A percentile compares a stretch with the other conserved stretches of the same genome.
phyloP scores from a whole-genome alignment of 2,113 vertebrate genomes.

The Elephantulus edwardii region DNA sequence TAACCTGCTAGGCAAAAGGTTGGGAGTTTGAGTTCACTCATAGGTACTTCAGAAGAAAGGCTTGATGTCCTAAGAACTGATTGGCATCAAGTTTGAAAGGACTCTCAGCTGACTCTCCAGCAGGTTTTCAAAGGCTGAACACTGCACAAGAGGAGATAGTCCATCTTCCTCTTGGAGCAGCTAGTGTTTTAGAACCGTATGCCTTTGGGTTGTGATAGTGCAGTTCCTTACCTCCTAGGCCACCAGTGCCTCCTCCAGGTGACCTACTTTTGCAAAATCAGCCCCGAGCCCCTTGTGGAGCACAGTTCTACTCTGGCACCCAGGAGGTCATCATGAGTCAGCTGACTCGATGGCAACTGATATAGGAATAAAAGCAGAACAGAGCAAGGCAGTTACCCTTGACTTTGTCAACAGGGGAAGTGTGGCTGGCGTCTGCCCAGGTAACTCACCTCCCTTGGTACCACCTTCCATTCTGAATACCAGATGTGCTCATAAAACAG shows the following conservation, averaged over 20 bases:
- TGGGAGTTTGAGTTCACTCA: not conserved
- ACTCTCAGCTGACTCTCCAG: no score
- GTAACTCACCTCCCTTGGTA: not conserved
- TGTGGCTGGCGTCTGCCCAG: fast-evolving
- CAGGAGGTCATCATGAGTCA: not conserved
- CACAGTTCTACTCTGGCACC: not conserved
- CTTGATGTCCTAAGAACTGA: no score
- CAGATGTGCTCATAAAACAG: not conserved
- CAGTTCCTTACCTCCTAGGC: no score
- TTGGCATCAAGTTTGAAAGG: no score
- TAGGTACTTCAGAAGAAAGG: not conserved
- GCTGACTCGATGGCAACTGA: not conserved
- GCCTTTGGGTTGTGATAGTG: no score
- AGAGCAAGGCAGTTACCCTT: not conserved
- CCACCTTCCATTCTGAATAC: not conserved
- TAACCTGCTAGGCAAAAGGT: not conserved
- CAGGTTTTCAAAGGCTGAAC: no score
- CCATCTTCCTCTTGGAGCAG: no score
- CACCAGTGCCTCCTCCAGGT: no score
- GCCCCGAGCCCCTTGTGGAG: not conserved
- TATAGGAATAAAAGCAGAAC: not conserved
- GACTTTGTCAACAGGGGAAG: not conserved
- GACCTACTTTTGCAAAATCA: not conserved
- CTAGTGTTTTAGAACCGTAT: no score
- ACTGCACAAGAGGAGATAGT: no score